Evolutionary conservation across 2,113 vertebrate genomes (phyloP).

Genomic region (Micromys minutus): DNA sequence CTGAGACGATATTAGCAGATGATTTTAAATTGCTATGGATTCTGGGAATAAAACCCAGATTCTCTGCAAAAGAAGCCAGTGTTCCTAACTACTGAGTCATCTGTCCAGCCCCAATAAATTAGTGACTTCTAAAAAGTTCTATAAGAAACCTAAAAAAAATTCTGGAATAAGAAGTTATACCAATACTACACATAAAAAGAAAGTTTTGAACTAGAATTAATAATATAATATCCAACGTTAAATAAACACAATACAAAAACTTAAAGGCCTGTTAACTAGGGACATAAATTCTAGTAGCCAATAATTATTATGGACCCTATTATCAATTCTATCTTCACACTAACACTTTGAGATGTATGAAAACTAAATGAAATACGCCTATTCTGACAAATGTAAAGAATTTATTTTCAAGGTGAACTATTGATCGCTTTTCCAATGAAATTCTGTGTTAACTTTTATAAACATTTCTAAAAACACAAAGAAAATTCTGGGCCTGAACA

Average conservation of each 20-base stretch:
- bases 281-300: background rate
- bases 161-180: background rate
- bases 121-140: background rate
- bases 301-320: background rate
- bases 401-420: background rate
- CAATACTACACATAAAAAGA: background rate
- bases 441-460: background rate
- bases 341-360: background rate
- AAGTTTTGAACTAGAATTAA: constrained; percentile 1
- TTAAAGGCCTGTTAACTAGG: background rate
- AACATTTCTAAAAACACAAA: background rate
- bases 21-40: background rate
- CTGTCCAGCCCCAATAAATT: background rate
- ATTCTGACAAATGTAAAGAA: background rate
- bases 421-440: background rate
- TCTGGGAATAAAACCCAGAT: background rate
- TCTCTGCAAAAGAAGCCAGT: background rate
- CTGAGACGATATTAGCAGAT: background rate
- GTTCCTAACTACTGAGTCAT: background rate
- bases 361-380: background rate
- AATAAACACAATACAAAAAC: background rate
- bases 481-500: background rate
- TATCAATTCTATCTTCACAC: background rate
- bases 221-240: background rate
- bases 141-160: background rate